Conservation (phyloP, 2,888 invertebrate species). For the Trachelus stipa region DNA sequence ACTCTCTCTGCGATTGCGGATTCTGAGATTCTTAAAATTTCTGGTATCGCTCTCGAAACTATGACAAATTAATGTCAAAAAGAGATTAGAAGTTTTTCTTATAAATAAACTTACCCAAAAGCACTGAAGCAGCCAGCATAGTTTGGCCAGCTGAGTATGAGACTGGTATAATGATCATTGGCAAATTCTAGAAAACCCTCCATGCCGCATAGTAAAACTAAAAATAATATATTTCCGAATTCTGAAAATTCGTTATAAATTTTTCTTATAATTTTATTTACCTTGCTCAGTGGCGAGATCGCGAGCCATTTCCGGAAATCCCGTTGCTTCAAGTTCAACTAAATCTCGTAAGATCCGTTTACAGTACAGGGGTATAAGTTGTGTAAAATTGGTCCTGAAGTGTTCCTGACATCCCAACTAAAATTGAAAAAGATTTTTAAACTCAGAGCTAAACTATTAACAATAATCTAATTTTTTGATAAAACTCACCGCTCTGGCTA, state of each 20-base stretch:
- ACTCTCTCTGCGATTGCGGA: slow-evolving; percentile 42
- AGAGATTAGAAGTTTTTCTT: neutral
- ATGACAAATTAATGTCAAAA: neutral
- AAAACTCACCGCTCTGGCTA: slow-evolving; percentile 48
- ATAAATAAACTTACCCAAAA: slow-evolving; percentile 36
- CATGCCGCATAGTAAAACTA: slow-evolving; percentile 68
- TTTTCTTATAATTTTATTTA: slow-evolving; percentile 25
- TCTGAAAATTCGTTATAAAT: neutral
- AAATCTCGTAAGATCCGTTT: slow-evolving; percentile 54
- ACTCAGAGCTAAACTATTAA: neutral
- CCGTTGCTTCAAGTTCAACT: slow-evolving; percentile 43
- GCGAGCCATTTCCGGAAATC: slow-evolving; percentile 46
- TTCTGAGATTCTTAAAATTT: neutral
- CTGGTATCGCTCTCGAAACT: neutral
- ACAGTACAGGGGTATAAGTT: slow-evolving; percentile 46
- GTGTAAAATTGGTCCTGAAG: slow-evolving; percentile 16
- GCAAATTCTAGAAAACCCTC: slow-evolving; percentile 67
- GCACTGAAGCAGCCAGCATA: slow-evolving; percentile 62
- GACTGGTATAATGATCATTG: slow-evolving; percentile 53
- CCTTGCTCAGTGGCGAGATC: slow-evolving; percentile 63
- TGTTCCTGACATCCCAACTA: slow-evolving; percentile 41
- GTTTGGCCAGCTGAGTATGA: slow-evolving; percentile 64
- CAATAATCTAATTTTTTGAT: neutral
- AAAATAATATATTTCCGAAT: neutral
- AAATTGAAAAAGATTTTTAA: neutral